phyloP scores from a whole-genome alignment of 2,113 vertebrate genomes.

The Dermatemys mawii region DNA sequence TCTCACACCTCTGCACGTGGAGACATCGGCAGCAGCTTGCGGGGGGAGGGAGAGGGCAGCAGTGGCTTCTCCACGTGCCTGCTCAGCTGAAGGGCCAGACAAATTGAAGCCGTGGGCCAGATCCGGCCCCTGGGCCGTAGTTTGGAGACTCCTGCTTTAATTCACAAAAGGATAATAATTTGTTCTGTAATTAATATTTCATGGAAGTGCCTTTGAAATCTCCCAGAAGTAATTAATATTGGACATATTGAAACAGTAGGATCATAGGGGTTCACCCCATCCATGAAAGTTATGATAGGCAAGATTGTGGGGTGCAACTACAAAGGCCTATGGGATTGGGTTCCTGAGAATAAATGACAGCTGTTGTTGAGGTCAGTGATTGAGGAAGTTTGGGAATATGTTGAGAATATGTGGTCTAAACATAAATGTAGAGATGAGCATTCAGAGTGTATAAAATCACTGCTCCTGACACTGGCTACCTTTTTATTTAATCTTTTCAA shows the following conservation, averaged over 20 bases:
- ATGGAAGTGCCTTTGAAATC: conserved; percentile 34
- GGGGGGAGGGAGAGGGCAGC: no score
- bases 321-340: neutral
- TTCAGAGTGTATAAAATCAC: neutral
- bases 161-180: conserved; percentile 2
- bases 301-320: neutral
- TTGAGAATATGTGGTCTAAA: neutral
- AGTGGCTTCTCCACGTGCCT: no score
- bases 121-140: no score
- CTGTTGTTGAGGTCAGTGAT: neutral
- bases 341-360: neutral
- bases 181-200: conserved; percentile 62
- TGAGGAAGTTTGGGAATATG: neutral
- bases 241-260: conserved; percentile 2
- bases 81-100: no score
- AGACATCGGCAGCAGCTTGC: no score
- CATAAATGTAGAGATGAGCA: neutral
- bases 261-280: conserved; percentile 21
- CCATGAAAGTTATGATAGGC: neutral
- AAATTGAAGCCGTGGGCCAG: no score
- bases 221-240: conserved; percentile 56
- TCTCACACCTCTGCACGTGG: no score
- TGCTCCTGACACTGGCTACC: neutral
- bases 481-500: neutral
- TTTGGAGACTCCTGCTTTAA: no score